Evolutionary conservation across 2,797 vertebrate genomes (phyloP).

Genomic region (Sphaeramia orbicularis): DNA sequence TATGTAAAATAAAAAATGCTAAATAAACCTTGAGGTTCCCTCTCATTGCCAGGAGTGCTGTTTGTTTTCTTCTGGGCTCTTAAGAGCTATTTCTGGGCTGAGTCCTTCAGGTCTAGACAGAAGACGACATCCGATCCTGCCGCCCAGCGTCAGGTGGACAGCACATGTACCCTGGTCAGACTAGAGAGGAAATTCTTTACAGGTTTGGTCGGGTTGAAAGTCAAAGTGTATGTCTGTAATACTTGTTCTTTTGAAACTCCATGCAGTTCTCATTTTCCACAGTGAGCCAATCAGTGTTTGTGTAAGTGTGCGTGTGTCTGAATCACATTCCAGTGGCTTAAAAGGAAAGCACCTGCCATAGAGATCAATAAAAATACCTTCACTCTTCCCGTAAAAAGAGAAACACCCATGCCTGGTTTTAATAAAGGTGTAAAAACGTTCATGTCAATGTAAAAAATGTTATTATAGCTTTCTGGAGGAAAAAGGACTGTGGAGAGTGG

Average conservation of each 20-base stretch:
- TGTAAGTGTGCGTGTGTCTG: conserved; percentile 24
- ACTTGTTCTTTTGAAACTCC: conserved; percentile 88
- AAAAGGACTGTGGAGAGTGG: conserved; percentile 7
- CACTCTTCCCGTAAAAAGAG: conserved; percentile 61
- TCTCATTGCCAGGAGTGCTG: conserved; percentile 37
- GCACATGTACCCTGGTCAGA: conserved; percentile 54
- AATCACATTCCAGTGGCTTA: conserved; percentile 41
- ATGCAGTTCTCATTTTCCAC: conserved; percentile 85
- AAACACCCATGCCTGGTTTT: conserved; percentile 60
- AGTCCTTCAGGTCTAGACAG: conserved; percentile 77
- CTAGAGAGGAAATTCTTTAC: conserved; percentile 67
- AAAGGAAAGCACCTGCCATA: conserved; percentile 47
- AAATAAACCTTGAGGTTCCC: conserved; percentile 67
- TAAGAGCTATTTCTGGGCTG: conserved; percentile 67
- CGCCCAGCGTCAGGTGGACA: conserved; percentile 51
- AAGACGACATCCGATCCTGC: conserved; percentile 64
- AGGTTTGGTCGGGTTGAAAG: conserved; percentile 36
- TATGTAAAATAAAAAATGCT: conserved; percentile 54
- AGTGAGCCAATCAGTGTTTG: conserved; percentile 78
- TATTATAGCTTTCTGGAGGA: conserved; percentile 8
- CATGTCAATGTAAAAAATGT: conserved; percentile 31
- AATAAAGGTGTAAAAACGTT: conserved; percentile 54
- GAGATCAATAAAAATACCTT: conserved; percentile 56
- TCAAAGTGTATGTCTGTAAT: conserved; percentile 22
- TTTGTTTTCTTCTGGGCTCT: conserved; percentile 66